Evolutionary conservation across 2,888 invertebrate species (phyloP).

Genomic region (Mantis religiosa): DNA sequence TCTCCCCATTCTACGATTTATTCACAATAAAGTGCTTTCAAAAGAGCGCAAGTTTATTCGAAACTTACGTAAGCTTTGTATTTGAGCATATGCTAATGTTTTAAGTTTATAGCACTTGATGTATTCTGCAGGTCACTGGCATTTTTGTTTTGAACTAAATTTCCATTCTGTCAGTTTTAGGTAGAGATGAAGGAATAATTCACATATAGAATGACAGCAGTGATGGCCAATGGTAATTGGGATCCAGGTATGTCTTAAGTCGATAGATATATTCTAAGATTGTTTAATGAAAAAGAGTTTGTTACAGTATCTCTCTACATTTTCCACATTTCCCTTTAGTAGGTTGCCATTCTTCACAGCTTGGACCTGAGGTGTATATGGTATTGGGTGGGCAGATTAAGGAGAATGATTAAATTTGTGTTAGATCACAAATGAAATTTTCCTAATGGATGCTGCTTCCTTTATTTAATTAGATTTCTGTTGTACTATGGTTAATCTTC

Average conservation of each 20-base stretch:
- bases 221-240: constrained; percentile 58
- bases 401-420: too few relatives aligned
- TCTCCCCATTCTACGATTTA: neutral
- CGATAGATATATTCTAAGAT: too few relatives aligned
- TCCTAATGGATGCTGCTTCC: too few relatives aligned
- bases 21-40: neutral
- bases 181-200: neutral
- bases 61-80: neutral
- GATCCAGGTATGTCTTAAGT: constrained; percentile 52
- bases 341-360: too few relatives aligned
- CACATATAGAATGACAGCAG: constrained; percentile 52
- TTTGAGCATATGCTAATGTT: neutral
- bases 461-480: too few relatives aligned
- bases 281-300: too few relatives aligned
- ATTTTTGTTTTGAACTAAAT: neutral
- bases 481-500: too few relatives aligned
- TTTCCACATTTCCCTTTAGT: too few relatives aligned
- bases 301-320: too few relatives aligned
- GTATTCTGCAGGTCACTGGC: neutral
- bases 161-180: neutral
- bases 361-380: too few relatives aligned
- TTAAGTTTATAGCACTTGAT: neutral
- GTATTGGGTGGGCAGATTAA: too few relatives aligned
- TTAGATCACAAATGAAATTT: too few relatives aligned
- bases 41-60: neutral